Evolutionary conservation across 2,797 vertebrate genomes (phyloP), one percentile per base, ranked within the genome.

Genomic region (Bryconaethiops microstoma): DNA sequence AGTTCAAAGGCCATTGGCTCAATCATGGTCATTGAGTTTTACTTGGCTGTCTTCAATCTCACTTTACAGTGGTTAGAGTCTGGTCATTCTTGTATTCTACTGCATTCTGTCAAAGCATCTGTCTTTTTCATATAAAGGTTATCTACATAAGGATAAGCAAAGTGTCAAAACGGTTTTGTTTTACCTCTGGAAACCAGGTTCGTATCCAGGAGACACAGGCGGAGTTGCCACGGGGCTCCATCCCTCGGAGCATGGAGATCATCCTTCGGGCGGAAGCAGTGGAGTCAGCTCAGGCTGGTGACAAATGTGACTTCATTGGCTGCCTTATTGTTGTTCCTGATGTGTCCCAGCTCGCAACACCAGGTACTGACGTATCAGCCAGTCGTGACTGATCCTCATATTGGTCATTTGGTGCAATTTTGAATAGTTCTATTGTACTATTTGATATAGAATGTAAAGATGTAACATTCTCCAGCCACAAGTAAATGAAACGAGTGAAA

Each of bases 201-300:
- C 97, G 98, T 54, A 96, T 99, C 86, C 98, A 99, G 90, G 98
- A 99, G 90, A 99, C 97, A 0, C 98, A 99, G 92, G 97, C 96
- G 0, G 98, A 99, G 90, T 94, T 99, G 65, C 97, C 98, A 0
- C 95, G 97, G 0, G 98, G 98, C 16, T 97, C 97, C 65, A 99
- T 99, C 70, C 98, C 98, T 0, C 96, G 98, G 6, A 98, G 97
- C 5, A 86, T 99, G 81, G 98, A 99, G 88, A 90, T 99, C n/a
- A 91, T 99, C 83, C 88, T 99, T 87, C 94, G 97, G 69, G 97
- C 98, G 0, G 98, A 99, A 91, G 97, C 98, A 0, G 98, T 99
- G 85, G 98, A 99, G 69, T 97, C 95, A 0, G 97, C 98, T 12
- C 98, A 99, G 92, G 97, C 98, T 0, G 98, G 98, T 4, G 98